Percentiles rank a stretch among this genome's conserved stretches.
phyloP scores from a whole-genome alignment of 92 coral and sea anemone species.

The Palythoa grandiflora region DNA sequence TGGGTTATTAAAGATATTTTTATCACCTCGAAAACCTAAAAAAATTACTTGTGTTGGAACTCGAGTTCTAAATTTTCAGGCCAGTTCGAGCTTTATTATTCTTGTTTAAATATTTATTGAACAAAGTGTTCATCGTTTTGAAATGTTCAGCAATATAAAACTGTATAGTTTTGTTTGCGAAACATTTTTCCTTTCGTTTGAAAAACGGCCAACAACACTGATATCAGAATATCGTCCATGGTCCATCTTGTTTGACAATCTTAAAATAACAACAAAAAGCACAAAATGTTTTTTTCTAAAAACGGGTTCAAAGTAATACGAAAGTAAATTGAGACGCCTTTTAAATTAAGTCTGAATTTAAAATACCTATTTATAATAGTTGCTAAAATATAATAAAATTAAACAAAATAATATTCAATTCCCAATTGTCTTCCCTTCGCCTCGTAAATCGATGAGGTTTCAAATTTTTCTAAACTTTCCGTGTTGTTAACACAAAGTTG shows the following conservation, averaged over 20 bases:
- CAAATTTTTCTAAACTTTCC: background rate
- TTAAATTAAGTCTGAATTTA: background rate
- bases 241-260: background rate
- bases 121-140: background rate
- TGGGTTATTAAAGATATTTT: no score
- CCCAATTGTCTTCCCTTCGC: no score
- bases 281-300: background rate
- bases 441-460: background rate
- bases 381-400: no score
- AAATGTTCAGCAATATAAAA: background rate
- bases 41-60: no score
- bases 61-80: no score
- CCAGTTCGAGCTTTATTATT: no score
- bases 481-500: background rate
- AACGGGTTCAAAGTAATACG: background rate
- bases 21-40: no score
- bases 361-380: no score
- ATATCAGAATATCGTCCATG: background rate
- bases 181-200: background rate
- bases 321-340: background rate
- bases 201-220: background rate
- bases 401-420: no score
- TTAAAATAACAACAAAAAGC: background rate
- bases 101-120: background rate
- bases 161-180: background rate